These are phyloP conservation scores for Carcinoscorpius rotundicauda DNA, from an alignment of 1,140 invertebrate species.

Conservation along the genomic window DNA sequence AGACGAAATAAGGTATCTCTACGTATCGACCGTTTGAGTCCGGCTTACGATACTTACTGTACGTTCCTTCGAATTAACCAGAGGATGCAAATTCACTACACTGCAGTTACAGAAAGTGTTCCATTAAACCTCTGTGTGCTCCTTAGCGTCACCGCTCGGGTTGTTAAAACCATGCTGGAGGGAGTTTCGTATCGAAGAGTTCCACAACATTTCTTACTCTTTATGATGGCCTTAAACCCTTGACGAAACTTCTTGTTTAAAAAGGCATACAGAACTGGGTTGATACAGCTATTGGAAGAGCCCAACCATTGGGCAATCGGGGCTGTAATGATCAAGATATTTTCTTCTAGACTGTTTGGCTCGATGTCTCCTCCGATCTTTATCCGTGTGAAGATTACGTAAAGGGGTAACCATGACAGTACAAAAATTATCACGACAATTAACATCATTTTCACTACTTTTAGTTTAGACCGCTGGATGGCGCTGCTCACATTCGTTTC, in stretches of 20 bases:
- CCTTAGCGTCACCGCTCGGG: too few relatives aligned
- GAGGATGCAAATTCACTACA: too few relatives aligned
- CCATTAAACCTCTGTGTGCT: too few relatives aligned
- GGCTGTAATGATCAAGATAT: constrained; percentile 59
- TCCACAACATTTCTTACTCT: constrained; percentile 64
- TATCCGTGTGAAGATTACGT: constrained; percentile 40
- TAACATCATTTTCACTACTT: constrained; percentile 40
- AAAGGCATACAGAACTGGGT: constrained; percentile 93
- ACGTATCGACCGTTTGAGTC: too few relatives aligned
- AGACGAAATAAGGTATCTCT: too few relatives aligned
- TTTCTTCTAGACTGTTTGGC: constrained; percentile 45
- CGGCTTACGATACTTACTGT: too few relatives aligned
- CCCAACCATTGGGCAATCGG: constrained; percentile 94
- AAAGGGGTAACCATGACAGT: constrained; percentile 41
- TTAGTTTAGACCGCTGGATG: constrained; percentile 32
- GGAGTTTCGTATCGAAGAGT: constrained; percentile 19
- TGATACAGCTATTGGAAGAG: constrained; percentile 90
- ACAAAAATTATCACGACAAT: constrained; percentile 39
- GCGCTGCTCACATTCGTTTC: constrained; percentile 44
- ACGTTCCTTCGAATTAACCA: too few relatives aligned
- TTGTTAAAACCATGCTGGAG: background rate
- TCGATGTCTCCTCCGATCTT: constrained; percentile 35
- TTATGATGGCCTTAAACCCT: constrained; percentile 79
- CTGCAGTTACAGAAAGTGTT: too few relatives aligned
- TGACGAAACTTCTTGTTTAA: constrained; percentile 93